Percentiles rank a stretch among this genome's conserved stretches.
Conservation (phyloP, 2,888 invertebrate genomes). For the Drosophila borborema region DNA sequence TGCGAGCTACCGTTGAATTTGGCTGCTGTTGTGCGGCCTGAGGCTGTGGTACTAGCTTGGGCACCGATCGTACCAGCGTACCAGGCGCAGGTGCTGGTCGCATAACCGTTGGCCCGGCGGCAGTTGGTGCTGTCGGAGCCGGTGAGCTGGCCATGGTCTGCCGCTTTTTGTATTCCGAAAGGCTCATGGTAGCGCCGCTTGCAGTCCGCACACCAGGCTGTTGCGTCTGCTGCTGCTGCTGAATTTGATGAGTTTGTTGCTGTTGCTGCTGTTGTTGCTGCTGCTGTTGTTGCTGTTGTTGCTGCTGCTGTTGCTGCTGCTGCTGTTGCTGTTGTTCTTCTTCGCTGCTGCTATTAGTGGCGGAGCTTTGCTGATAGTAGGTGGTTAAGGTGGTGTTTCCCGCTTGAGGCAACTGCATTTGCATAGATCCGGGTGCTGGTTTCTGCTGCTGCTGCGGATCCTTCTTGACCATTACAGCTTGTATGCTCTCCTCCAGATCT, state of each 20-base stretch:
- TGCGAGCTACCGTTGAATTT: constrained; percentile 34
- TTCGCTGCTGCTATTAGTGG: constrained; percentile 60
- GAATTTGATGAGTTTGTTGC: constrained; percentile 29
- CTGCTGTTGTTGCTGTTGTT: constrained; percentile 52
- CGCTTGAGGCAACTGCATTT: constrained; percentile 37
- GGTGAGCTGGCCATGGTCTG: constrained; percentile 56
- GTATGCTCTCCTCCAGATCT: constrained; percentile 84
- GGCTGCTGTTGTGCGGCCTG: constrained; percentile 25
- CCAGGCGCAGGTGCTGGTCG: constrained; percentile 38
- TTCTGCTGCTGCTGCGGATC: constrained; percentile 80
- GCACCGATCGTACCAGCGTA: constrained; percentile 61
- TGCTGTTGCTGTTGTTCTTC: constrained; percentile 75
- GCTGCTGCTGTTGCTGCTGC: constrained; percentile 49
- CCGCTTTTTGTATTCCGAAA: constrained; percentile 83
- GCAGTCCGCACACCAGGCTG: constrained; percentile 70
- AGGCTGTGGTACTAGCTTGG: constrained; percentile 45
- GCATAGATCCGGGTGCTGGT: constrained; percentile 9
- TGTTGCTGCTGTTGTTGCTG: constrained; percentile 52
- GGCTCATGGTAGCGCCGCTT: constrained; percentile 81
- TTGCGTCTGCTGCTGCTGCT: constrained; percentile 37
- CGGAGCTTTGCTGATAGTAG: constrained; percentile 63
- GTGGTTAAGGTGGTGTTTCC: constrained; percentile 80
- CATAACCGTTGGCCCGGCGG: constrained; percentile 44
- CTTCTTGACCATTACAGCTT: constrained; percentile 83
- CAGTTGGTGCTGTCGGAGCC: constrained; percentile 24